Evolutionary conservation across 2,888 invertebrate genomes (phyloP), one percentile per base, ranked within the genome.

Genomic region (Dynastes maya): DNA sequence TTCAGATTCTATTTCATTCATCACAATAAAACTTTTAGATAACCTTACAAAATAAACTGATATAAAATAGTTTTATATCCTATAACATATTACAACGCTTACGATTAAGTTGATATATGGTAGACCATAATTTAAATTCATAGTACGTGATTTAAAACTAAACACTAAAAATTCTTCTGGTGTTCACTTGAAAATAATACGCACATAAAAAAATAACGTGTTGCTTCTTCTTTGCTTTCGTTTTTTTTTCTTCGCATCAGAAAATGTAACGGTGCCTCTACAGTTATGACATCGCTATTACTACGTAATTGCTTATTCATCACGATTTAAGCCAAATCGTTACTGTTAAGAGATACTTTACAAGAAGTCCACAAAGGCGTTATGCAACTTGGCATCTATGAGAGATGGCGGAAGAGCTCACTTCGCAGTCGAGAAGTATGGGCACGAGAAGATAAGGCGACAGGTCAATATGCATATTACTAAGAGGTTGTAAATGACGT

Each of bases 131-230:
- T 70, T 70, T 70, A 70, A 70, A 70, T 70, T 51, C 70, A 40
- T 22, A 29, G 16, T 53, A 70, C 70, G 70, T 53, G 70, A 70
- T 53, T 70, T 70, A 70, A 68, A 68, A 22, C 53, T 32, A 9
- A 32, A 70, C 70, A 70, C 51, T 70, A 70, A 70, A 70, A 70
- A 70, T 70, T 70, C 70, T 51, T 53, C 27, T 32, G 13, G 29
- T 53, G 70, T 70, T 70, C 53, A 32, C 70, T 70, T 45, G 49
- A 51, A 53, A 51, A 70, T 45, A 70, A 70, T 45, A 71, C 8
- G 55, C 49, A 51, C 70, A 51, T 37, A 71, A 71, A 71, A 55
- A 37, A 32, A 71, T 53, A 71, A 55, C 29, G 58, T 37, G 58
- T 71, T 29, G 3, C 49, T n/a, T 37, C 71, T 58, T 71, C 37